phyloP scores from a whole-genome alignment of 2,113 vertebrate genomes.

The Alethe castanea region DNA sequence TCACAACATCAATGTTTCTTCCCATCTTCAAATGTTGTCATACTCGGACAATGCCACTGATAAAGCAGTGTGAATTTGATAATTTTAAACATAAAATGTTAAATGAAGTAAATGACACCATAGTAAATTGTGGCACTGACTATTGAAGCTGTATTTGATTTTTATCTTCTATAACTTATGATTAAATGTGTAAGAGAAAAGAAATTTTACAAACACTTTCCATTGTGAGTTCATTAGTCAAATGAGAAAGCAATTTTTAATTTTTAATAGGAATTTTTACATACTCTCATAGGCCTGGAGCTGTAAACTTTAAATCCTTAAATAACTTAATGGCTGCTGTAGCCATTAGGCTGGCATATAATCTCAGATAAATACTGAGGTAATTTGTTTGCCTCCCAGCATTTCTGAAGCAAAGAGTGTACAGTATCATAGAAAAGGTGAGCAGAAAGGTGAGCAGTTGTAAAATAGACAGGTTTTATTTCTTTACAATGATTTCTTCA shows the following conservation, averaged over 20 bases:
- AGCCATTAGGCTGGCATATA: neutral
- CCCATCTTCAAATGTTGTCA: neutral
- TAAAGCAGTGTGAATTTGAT: neutral
- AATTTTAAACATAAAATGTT: neutral
- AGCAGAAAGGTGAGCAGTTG: neutral
- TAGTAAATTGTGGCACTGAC: neutral
- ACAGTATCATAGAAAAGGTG: neutral
- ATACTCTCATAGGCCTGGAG: neutral
- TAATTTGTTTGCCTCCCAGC: neutral
- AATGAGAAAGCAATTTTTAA: neutral
- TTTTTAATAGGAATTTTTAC: neutral
- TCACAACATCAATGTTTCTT: neutral
- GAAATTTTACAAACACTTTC: neutral
- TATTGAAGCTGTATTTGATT: neutral
- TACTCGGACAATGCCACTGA: neutral
- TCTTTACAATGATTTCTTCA: neutral
- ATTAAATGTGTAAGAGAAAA: conserved; percentile 39
- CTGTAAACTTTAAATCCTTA: neutral
- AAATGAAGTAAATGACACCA: neutral
- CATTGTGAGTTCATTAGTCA: conserved; percentile 48
- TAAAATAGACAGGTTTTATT: neutral
- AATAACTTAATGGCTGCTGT: neutral
- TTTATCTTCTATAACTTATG: neutral
- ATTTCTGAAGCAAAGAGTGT: neutral
- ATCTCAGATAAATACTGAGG: neutral